Evolutionary conservation across 2,113 vertebrate genomes (phyloP).

Genomic region (Otis tarda): DNA sequence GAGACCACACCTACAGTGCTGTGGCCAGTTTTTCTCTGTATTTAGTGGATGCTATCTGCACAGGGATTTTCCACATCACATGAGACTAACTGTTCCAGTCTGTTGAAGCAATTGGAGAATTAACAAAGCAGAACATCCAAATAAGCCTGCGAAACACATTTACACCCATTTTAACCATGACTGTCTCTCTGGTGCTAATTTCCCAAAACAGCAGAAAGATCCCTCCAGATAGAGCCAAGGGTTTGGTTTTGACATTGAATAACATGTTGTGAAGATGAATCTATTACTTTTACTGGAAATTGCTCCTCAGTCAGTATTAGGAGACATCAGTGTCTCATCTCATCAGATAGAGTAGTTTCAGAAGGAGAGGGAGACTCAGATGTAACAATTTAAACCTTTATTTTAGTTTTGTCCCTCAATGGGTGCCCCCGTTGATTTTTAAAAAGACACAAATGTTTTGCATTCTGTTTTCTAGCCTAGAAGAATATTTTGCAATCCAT

Average conservation of each 20-base stretch:
- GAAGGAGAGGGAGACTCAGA: not conserved
- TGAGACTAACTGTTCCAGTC: not conserved
- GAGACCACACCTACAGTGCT: not conserved
- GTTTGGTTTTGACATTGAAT: slow-evolving; percentile 14
- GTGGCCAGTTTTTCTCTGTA: not conserved
- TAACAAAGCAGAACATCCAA: not conserved
- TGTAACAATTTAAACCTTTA: not conserved
- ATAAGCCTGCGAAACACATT: not conserved
- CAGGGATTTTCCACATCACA: not conserved
- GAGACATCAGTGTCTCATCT: not conserved
- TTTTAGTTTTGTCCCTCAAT: not conserved
- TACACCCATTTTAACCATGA: not conserved
- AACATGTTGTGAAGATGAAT: slow-evolving; percentile 24
- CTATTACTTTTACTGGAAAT: not conserved
- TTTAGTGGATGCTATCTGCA: not conserved
- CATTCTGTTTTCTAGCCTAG: not conserved
- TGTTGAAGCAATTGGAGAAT: not conserved
- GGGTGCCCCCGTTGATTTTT: not conserved
- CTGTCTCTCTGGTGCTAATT: not conserved
- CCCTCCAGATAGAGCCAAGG: not conserved
- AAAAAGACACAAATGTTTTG: not conserved
- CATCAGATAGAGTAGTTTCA: not conserved
- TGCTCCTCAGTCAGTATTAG: not conserved
- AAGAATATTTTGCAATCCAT: not conserved
- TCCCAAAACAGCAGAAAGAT: not conserved